phyloP scores from a whole-genome alignment of 2,888 invertebrate genomes.

The Dichetophora obliterata region DNA sequence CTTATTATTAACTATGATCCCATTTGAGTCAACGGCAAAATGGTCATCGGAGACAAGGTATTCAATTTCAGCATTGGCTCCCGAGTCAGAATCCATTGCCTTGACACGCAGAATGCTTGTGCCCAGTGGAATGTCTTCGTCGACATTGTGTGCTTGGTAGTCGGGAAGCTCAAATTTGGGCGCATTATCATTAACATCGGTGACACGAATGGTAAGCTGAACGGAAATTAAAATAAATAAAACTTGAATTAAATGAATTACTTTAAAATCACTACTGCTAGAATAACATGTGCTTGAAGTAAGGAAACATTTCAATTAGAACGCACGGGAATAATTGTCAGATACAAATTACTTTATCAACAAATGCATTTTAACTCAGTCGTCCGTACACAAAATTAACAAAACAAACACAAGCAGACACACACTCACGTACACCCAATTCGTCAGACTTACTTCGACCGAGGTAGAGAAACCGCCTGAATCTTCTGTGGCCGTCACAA shows the following conservation, averaged over 20 bases:
- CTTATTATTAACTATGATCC: constrained; percentile 92
- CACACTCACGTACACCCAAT: no score
- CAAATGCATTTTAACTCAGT: no score
- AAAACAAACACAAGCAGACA: no score
- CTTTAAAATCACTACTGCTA: not conserved
- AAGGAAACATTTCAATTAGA: no score
- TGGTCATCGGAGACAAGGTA: constrained; percentile 93
- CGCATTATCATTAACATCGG: constrained; percentile 97
- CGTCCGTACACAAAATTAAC: no score
- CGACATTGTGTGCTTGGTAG: constrained; percentile 96
- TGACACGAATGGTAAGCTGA: constrained; percentile 91
- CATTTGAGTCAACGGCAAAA: constrained; percentile 93
- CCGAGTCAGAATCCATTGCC: constrained; percentile 95
- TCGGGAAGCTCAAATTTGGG: constrained; percentile 96
- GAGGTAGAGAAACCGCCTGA: constrained; percentile 97
- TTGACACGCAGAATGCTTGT: constrained; percentile 94
- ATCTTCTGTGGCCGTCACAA: constrained; percentile 95
- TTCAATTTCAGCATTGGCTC: constrained; percentile 94
- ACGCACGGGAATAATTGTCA: no score
- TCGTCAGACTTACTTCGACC: constrained; percentile 79
- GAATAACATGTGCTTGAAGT: no score
- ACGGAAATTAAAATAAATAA: not conserved
- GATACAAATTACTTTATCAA: no score
- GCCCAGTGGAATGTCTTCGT: constrained; percentile 93
- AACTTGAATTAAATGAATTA: constrained; percentile 1